phyloP scores from a whole-genome alignment of 2,797 vertebrate genomes.

The Prunella strophiata region DNA sequence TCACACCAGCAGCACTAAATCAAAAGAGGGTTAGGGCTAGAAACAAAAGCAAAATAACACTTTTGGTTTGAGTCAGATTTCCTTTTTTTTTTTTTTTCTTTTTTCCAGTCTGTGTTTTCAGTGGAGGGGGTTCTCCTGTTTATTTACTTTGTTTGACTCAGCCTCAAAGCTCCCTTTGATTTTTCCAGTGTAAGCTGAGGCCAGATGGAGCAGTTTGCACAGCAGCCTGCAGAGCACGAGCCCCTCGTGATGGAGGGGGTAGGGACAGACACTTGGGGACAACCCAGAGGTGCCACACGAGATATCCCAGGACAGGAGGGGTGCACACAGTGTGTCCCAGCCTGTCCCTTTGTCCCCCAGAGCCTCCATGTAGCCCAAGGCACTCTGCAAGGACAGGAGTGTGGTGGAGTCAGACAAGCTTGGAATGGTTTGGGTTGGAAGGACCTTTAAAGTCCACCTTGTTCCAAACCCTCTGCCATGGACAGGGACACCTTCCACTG shows the following conservation, averaged over 20 bases:
- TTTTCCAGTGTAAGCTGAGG: not conserved
- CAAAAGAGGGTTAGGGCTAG: slow-evolving; percentile 4
- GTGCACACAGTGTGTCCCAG: not conserved
- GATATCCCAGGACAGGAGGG: not conserved
- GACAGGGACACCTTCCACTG: not conserved
- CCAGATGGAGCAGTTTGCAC: not conserved
- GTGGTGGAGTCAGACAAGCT: not conserved
- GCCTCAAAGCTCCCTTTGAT: not conserved
- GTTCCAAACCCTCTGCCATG: accelerated
- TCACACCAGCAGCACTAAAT: slow-evolving; percentile 6
- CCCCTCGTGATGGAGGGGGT: not conserved
- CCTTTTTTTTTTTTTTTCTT: not conserved
- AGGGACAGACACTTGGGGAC: not conserved
- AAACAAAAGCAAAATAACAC: slow-evolving; percentile 22
- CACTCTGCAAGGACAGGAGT: not conserved
- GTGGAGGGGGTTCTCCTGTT: not conserved
- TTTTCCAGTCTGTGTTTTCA: not conserved
- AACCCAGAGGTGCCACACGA: not conserved
- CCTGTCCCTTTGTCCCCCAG: not conserved
- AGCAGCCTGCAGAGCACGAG: not conserved
- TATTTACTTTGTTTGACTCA: not conserved
- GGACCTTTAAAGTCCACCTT: accelerated
- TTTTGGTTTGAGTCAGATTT: not conserved
- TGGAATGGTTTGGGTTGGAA: not conserved
- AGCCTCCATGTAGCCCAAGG: accelerated